A percentile compares a stretch with the other conserved stretches of the same genome.
These are phyloP conservation scores for Notamacropus eugenii DNA, from an alignment of 2,797 vertebrate species.

Conservation along the genomic window DNA sequence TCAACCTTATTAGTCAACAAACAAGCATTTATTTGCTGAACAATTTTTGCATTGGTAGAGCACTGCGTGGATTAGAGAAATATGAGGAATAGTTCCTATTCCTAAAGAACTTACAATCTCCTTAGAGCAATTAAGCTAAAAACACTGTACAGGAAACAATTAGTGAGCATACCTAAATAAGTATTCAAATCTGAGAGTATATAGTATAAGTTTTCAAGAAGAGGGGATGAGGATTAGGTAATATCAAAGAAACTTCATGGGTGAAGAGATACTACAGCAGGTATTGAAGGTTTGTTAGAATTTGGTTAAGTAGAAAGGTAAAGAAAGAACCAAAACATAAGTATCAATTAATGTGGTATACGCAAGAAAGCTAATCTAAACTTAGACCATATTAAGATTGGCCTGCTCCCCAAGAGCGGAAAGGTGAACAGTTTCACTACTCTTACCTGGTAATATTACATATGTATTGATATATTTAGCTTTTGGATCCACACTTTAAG, in stretches of 20 bases:
- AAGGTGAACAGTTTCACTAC: too few relatives aligned
- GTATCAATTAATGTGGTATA: too few relatives aligned
- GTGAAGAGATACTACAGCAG: too few relatives aligned
- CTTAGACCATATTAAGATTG: too few relatives aligned
- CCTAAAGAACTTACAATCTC: not conserved
- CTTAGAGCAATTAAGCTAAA: not conserved
- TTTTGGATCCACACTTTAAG: too few relatives aligned
- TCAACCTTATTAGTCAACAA: not conserved
- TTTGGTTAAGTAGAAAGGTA: too few relatives aligned
- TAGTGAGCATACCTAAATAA: not conserved
- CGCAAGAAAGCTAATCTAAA: too few relatives aligned
- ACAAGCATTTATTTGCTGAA: not conserved
- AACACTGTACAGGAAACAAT: not conserved
- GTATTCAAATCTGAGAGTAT: not conserved
- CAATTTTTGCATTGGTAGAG: not conserved
- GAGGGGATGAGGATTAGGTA: not conserved
- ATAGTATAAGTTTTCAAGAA: not conserved
- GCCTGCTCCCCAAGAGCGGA: too few relatives aligned
- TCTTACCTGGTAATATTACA: too few relatives aligned
- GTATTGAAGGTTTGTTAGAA: too few relatives aligned
- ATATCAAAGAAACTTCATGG: not conserved
- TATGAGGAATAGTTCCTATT: not conserved
- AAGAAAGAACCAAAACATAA: too few relatives aligned
- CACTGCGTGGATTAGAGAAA: not conserved
- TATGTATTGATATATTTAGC: too few relatives aligned